Base-by-base conservation (phyloP, 2,797 vertebrate genomes). In the Martes flavigula region DNA sequence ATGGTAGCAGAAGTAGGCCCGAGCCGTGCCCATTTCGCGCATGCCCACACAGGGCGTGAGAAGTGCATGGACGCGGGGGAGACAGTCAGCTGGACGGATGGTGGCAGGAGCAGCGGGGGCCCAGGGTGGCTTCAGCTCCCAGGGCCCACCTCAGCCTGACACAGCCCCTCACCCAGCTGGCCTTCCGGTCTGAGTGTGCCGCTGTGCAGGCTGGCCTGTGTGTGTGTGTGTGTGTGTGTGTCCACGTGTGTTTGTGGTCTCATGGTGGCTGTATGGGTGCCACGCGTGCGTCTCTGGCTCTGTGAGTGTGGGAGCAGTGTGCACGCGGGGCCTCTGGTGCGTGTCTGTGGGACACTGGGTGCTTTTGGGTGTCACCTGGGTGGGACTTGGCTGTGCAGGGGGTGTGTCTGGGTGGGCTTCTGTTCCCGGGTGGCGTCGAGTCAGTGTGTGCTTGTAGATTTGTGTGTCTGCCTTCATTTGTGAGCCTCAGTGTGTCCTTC, bases 281-380 rank as follows among this genome's bases (percentile, higher is more conserved):
- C 20, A 0, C 12, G 30, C 68, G 51, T 23, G 56, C 7, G 0
- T 32, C 43, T 66, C 46, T n/a, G 5, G 48, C 64, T 2, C 54
- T 54, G 2, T 15, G 20, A 0, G 0, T 10, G 14, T 21, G 12
- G 5, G 15, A 14, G 38, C 35, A 6, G 7, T 35, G 56, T 43
- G 15, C 54, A 10, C 1, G 8, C 15, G 10, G 30, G 40, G 79
- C 23, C 46, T 84, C n/a, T 3, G 15, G 35, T 38, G 56, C 30
- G 17, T 21, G 30, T 25, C 5, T n/a, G 27, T 62, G 90, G 35
- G 88, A 4, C 51, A 18, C 40, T 30, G 35, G n/a, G 38, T 70
- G 30, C 30, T 85, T 35, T 17, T 32, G 60, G 32, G 25, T 5
- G 56, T 38, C n/a, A 8, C 72, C 11, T 30, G 43, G 9, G 70